phyloP scores from a whole-genome alignment of 2,888 invertebrate genomes.

The Trichogramma dendrolimi region DNA sequence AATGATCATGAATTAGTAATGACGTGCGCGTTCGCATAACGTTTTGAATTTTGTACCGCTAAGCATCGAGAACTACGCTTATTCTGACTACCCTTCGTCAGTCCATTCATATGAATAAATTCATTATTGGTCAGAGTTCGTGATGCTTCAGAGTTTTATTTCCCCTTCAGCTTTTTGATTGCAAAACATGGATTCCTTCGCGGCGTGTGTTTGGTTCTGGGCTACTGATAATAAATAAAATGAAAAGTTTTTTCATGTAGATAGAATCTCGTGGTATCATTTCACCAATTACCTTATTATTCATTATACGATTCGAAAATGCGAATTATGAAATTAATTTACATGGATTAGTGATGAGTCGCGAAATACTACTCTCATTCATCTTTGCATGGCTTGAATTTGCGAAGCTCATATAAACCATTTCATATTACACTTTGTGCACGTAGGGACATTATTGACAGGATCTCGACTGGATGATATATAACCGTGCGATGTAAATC shows the following conservation, averaged over 20 bases:
- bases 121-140: conserved; percentile 7
- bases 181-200: background rate
- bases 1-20: conserved; percentile 35
- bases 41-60: conserved; percentile 25
- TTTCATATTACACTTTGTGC: background rate
- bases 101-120: conserved; percentile 14
- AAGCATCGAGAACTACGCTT: background rate
- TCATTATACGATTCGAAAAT: too few relatives aligned
- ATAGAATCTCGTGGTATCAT: too few relatives aligned
- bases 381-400: too few relatives aligned
- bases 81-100: background rate
- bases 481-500: background rate
- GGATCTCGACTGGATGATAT: conserved; percentile 2
- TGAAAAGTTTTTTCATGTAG: too few relatives aligned
- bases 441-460: conserved; percentile 22
- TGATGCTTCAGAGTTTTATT: conserved; percentile 6
- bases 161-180: background rate
- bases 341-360: too few relatives aligned
- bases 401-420: too few relatives aligned
- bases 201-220: background rate
- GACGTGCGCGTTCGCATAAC: conserved; percentile 12
- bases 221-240: too few relatives aligned
- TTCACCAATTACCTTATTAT: too few relatives aligned
- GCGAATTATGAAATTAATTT: too few relatives aligned
- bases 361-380: too few relatives aligned